Conservation (phyloP, 2,113 vertebrate species). For the Glaucidium brasilianum region DNA sequence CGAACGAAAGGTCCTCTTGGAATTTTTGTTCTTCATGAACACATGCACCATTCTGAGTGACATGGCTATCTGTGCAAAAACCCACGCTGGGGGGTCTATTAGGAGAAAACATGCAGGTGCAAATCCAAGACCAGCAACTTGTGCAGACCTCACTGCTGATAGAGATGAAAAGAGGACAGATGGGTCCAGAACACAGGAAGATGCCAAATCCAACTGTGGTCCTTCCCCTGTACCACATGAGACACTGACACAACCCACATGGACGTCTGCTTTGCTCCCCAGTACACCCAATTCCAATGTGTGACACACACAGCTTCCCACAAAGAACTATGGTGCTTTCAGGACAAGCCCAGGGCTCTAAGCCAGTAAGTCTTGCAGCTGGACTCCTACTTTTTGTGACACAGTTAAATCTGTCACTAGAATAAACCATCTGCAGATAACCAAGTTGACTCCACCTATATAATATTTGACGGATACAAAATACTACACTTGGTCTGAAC, state of each 20-base stretch:
- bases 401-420: neutral
- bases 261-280: neutral
- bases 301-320: neutral
- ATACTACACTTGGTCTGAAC: neutral
- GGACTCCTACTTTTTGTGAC: neutral
- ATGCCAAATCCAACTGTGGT: neutral
- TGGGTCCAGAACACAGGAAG: neutral
- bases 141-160: neutral
- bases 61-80: neutral
- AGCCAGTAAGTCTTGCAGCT: neutral
- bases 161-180: too few species aligned
- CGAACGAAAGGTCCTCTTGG: neutral
- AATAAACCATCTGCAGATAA: neutral
- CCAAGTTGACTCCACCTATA: neutral
- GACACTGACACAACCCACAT: neutral
- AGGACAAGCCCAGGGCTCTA: neutral
- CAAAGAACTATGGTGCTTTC: neutral
- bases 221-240: neutral
- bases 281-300: neutral
- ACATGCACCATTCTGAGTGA: neutral
- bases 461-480: neutral
- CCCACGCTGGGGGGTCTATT: neutral
- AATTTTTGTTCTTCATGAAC: neutral
- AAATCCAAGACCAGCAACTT: neutral
- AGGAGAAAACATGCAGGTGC: neutral